Conservation (phyloP, 2,888 invertebrate species). For the Andrena bicolor region DNA sequence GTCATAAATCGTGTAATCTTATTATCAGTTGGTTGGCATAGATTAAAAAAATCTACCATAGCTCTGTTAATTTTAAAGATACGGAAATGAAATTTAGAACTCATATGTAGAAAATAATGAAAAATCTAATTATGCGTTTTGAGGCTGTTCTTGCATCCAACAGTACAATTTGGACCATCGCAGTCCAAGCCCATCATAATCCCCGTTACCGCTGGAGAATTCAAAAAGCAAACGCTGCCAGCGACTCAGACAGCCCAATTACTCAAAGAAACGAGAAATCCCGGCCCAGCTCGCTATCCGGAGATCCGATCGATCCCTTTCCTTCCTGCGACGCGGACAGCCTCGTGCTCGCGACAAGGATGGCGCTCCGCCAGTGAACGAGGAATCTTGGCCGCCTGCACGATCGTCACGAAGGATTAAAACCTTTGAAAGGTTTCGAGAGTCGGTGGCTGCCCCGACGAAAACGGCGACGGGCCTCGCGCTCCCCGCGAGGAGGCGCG, state of each 20-base stretch:
- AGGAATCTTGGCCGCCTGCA: slow-evolving; percentile 2
- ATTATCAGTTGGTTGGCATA: too few species aligned
- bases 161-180: too few species aligned
- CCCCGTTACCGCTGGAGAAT: too few species aligned
- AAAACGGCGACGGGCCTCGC: slow-evolving; percentile 26
- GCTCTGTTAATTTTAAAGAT: too few species aligned
- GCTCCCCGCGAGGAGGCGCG: slow-evolving; percentile 40
- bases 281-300: background rate
- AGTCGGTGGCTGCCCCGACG: slow-evolving; percentile 20
- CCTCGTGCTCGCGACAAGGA: background rate
- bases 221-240: too few species aligned
- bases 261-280: background rate
- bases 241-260: background rate
- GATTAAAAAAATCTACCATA: too few species aligned
- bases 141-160: too few species aligned
- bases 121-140: too few species aligned
- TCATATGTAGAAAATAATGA: too few species aligned
- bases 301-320: background rate
- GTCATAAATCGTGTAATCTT: too few species aligned
- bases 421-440: background rate
- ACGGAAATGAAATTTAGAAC: too few species aligned
- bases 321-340: background rate
- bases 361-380: background rate
- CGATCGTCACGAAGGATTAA: background rate
- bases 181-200: too few species aligned